Percentiles rank a stretch among this genome's conserved stretches.
Evolutionary conservation across 2,888 invertebrate species (phyloP).

Genomic region (Apoda limacodes): DNA sequence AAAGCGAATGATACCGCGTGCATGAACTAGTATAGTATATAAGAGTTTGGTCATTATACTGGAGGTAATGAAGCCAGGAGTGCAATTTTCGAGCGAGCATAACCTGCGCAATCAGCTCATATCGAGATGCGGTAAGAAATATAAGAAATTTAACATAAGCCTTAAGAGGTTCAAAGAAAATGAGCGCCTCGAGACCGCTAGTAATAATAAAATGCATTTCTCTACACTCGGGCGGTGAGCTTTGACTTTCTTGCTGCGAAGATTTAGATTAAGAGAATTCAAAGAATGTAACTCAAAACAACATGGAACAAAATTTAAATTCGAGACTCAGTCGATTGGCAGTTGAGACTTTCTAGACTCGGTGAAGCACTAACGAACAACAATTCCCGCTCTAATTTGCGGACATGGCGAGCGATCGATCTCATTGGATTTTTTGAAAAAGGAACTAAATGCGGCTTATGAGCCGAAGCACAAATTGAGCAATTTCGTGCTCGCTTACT

Average conservation of each 20-base stretch:
- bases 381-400: conserved; percentile 67
- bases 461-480: conserved; percentile 62
- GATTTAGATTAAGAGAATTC: conserved; percentile 38
- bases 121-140: background rate
- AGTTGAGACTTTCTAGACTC: conserved; percentile 27
- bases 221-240: conserved; percentile 45
- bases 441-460: conserved; percentile 49
- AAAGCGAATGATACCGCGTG: too few species aligned
- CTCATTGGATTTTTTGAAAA: conserved; percentile 67
- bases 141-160: conserved; percentile 14
- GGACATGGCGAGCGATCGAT: conserved; percentile 67
- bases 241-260: conserved; percentile 42
- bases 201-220: conserved; percentile 52
- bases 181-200: conserved; percentile 40
- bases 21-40: too few species aligned
- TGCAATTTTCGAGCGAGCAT: conserved; percentile 41
- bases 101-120: conserved; percentile 26
- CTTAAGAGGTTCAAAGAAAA: conserved; percentile 39
- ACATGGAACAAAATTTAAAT: conserved; percentile 20
- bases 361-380: conserved; percentile 49
- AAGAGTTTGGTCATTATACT: conserved; percentile 37
- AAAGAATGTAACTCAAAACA: conserved; percentile 20
- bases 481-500: conserved; percentile 56
- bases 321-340: conserved; percentile 17
- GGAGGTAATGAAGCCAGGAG: conserved; percentile 40